Base-by-base conservation (phyloP, 2,797 vertebrate species). In the Hydrophis major region DNA sequence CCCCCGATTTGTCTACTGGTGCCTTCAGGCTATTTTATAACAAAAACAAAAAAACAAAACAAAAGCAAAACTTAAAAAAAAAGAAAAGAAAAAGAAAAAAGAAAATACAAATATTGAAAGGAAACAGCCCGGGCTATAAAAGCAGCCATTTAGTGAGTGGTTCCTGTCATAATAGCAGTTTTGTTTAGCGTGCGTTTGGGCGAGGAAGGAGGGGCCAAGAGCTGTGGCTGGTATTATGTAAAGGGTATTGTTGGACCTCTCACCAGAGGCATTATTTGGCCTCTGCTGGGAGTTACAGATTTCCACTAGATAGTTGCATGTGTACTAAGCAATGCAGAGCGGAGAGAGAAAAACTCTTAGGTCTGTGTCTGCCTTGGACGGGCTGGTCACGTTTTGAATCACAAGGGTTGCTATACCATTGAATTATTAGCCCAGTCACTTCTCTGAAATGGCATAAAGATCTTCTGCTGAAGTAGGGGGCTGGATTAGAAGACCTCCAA, bases 171-270 rank as follows among this genome's bases (percentile, higher is more conserved):
- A 97, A 97, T 95, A 93, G 94, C 94, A 94, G 95, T 96, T 96
- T 94, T 96, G 96, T 97, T 92, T 94, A 86, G 95, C 90, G 74
- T 96, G 93, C 94, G 93, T 96, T 91, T 95, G 94, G 95, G 95
- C 93, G 93, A 92, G 94, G 94, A 94, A 89, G 93, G 95, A 88
- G 94, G 91, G 91, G 61, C 91, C 87, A 56, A 87, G 89, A 50
- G 55, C 92, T 89, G 93, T 57, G 94, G 90, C 93, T 95, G 88
- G 93, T 92, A 94, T 93, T 96, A 96, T 97, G 93, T 96, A 90
- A 96, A 95, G 96, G 90, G 95, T 95, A 97, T 97, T 96, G 97
- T 97, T 97, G 95, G 92, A 88, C 92, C 94, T 94, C 92, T 96
- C 90, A 91, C 89, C 91, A 92, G 94, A 93, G 91, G 94, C 95